Evolutionary conservation across 2,888 invertebrate genomes (phyloP).

Genomic region (Argynnis bischoffii): DNA sequence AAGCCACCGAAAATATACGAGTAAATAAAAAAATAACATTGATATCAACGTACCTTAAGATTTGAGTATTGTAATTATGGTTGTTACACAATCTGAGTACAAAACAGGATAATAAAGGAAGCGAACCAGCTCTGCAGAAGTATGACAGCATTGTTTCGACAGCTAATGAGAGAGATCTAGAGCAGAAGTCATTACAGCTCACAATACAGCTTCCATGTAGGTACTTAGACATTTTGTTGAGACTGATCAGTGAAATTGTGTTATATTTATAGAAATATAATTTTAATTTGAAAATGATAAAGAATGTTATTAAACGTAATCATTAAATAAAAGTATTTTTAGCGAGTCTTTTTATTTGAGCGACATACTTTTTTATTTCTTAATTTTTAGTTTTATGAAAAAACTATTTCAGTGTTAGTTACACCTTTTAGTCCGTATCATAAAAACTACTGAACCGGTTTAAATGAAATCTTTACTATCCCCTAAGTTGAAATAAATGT

Average conservation of each 20-base stretch:
- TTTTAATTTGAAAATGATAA: background rate
- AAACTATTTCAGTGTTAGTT: too few relatives aligned
- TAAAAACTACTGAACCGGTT: too few relatives aligned
- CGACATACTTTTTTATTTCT: background rate
- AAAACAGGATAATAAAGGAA: constrained; percentile 13
- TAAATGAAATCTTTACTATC: too few relatives aligned
- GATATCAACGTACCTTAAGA: background rate
- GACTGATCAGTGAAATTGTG: constrained; percentile 1
- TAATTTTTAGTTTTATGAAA: background rate
- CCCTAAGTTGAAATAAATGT: too few relatives aligned
- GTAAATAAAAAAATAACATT: background rate
- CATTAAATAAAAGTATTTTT: constrained; percentile 2
- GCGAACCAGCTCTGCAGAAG: constrained; percentile 7
- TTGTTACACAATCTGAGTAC: constrained; percentile 13
- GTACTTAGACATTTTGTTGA: constrained; percentile 3
- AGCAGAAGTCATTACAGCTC: constrained; percentile 38
- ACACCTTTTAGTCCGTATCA: too few relatives aligned
- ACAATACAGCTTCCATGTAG: constrained; percentile 24
- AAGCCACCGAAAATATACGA: too few relatives aligned
- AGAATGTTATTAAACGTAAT: background rate
- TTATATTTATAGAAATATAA: constrained; percentile 6
- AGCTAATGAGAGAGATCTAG: constrained; percentile 40
- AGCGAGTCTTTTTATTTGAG: background rate
- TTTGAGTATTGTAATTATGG: constrained; percentile 15
- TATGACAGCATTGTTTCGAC: constrained; percentile 28